Evolutionary conservation across 2,888 invertebrate species (phyloP).

Genomic region (Acleris cristana): DNA sequence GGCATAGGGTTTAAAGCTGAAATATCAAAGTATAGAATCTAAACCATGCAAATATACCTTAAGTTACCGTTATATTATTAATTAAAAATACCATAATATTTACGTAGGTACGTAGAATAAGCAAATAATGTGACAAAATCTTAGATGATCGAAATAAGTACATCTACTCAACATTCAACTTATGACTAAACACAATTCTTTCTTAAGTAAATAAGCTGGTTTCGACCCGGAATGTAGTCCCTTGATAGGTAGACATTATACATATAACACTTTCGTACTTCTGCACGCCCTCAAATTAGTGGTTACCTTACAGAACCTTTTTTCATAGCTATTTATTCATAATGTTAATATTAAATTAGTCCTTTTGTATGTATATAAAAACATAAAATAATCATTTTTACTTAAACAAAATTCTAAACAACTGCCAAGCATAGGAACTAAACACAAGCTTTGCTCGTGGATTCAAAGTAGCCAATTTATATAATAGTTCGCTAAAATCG

Average conservation of each 20-base stretch:
- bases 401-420: slow-evolving; percentile 50
- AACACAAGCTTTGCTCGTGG: slow-evolving; percentile 80
- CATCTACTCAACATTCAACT: slow-evolving; percentile 18
- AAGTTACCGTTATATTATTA: slow-evolving; percentile 22
- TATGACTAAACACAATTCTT: slow-evolving; percentile 29
- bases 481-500: slow-evolving; percentile 50
- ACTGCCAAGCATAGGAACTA: slow-evolving; percentile 77
- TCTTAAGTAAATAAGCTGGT: slow-evolving; percentile 15
- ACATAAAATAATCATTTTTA: slow-evolving; percentile 45
- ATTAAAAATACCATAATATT: slow-evolving; percentile 27
- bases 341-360: too few relatives aligned
- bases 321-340: too few relatives aligned
- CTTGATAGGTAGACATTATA: neutral
- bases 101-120: slow-evolving; percentile 16
- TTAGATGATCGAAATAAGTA: slow-evolving; percentile 29
- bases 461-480: slow-evolving; percentile 54
- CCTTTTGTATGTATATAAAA: slow-evolving; percentile 39
- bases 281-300: slow-evolving; percentile 26
- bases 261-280: slow-evolving; percentile 13
- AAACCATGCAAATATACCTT: slow-evolving; percentile 28
- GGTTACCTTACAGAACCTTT: too few relatives aligned
- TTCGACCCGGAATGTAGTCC: neutral
- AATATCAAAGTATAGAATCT: slow-evolving; percentile 28
- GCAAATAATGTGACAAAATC: slow-evolving; percentile 29
- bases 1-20: slow-evolving; percentile 19